Evolutionary conservation across 2,888 invertebrate genomes (phyloP).

Genomic region (Onthophagus sagittarius): DNA sequence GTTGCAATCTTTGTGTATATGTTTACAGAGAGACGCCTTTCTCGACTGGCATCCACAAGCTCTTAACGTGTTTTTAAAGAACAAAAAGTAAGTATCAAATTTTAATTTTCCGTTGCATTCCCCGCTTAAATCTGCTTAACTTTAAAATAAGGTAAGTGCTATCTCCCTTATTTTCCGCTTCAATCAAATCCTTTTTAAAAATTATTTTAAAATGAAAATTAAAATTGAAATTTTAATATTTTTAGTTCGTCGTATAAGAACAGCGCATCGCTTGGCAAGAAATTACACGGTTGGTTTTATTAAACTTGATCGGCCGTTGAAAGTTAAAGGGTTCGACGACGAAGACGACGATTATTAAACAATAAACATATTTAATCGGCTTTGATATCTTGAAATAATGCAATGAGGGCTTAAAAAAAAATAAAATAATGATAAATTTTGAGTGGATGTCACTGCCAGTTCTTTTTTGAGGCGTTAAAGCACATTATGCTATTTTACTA

Average conservation of each 20-base stretch:
- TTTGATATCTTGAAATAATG: not conserved
- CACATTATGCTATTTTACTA: not conserved
- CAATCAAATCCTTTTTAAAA: not conserved
- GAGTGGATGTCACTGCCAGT: not conserved
- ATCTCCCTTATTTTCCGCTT: not conserved
- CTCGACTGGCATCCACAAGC: conserved; percentile 82
- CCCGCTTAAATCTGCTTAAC: not conserved
- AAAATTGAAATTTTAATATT: conserved; percentile 27
- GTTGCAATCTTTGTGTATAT: conserved; percentile 31
- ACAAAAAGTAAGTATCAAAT: not conserved
- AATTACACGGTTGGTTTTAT: conserved; percentile 74
- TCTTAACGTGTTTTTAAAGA: conserved; percentile 47
- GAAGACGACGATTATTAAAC: conserved; percentile 7
- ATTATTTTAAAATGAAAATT: not conserved
- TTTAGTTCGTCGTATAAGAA: conserved; percentile 73
- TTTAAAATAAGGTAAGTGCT: not conserved
- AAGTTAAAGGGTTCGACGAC: conserved; percentile 15
- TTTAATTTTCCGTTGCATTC: not conserved
- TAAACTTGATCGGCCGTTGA: conserved; percentile 48
- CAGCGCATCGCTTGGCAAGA: conserved; percentile 69
- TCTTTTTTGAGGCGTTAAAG: not conserved
- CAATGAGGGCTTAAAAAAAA: not conserved
- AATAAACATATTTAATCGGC: not conserved
- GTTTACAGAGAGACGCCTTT: conserved; percentile 90
- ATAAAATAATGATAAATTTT: not conserved